Base-by-base conservation (phyloP, 2,888 invertebrate genomes). In the Anthophora plumipes region DNA sequence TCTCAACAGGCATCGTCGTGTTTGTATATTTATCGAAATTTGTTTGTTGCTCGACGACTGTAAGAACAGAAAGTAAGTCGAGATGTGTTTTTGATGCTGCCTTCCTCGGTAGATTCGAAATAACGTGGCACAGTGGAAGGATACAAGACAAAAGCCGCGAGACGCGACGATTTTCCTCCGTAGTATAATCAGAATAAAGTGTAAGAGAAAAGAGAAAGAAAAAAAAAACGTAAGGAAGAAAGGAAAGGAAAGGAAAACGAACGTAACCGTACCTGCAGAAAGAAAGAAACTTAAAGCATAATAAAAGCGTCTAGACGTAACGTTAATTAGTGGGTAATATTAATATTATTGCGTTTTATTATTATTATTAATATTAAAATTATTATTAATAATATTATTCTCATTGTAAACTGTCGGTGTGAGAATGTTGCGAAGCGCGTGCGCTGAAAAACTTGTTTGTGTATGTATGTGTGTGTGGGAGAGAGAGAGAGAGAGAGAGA, bases 301-400 rank as follows among this genome's bases (percentile, higher is more conserved):
- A 90, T 88, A 79, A 80, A 88, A 87, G 86, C 86, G 85, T 89
- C 80, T 88, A 90, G 82, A 85, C 84, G 83, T 90, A 90, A 87
- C 89, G 88, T 89, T 89, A 89, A 88, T 85, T 89, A 88, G 88
- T 85, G 80, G 80, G 77, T 88, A 88, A 84, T 83, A 80, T 85
- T 85, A 89, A 80, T 81, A 83, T 71, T 88, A 85, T 85, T 80
- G 68, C 63, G 63, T 79, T 76, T 64, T 77, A 80, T 71, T 83
- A 84, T 70, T 87, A 83, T 71, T 83, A 84, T 55, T 80, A 82
- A 81, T 82, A 80, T 82, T 79, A 88, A 60, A 80, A 82, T 60
- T 74, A 85, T 61, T 76, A 80, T 78, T 84, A 83, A 84, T 83
- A 68, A 72, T 80, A 85, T 77, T 85, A 80, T 85, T 88, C 78